Base-by-base conservation (phyloP, 2,113 vertebrate species). In the Spermophilus dauricus region DNA sequence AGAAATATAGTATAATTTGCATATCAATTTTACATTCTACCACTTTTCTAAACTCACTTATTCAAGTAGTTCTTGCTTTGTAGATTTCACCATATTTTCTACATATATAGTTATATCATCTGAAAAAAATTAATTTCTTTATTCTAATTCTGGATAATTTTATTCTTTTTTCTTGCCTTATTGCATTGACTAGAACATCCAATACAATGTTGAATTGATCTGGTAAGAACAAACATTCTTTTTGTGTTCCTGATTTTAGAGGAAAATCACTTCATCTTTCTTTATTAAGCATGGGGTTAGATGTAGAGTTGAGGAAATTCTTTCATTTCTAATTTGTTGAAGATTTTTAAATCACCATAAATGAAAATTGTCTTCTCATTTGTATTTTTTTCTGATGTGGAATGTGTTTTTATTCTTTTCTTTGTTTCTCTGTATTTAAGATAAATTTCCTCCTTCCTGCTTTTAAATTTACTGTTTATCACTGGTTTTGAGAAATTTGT, bases 401-500 rank as follows among this genome's bases (percentile, higher is more conserved):
- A 85, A 63, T 85, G 51, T 72, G 11, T 4, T 73, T 3, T 30
- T n/a, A 70, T 77, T 10, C 14, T 69, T 70, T 28, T 39, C 4
- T 84, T 91, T 87, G 39, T 37, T 72, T 18, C 32, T 69, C 5
- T 61, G 0, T 86, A 24, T 70, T 28, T 28, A 18, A 61, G 14
- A 67, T 61, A 22, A 69, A 45, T 67, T 76, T 83, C 53, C 37
- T 48, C 39, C 13, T 22, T 11, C 45, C 8, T 69, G n/a, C 34
- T 82, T 75, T 82, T 51, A 82, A 65, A 18, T 63, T 63, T 77
- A 51, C 32, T 11, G 26, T 65, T 83, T 88, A 69, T 34, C 16
- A 82, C 34, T 83, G 17, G 24, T 93, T 93, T 97, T 83, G 51
- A 56, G 42, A 69, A 78, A 61, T 53, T 83, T 84, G 32, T 77